A percentile compares a stretch with the other conserved stretches of the same genome.
These are phyloP conservation scores for Toxostoma redivivum DNA, from an alignment of 2,113 vertebrate species.

Conservation along the genomic window DNA sequence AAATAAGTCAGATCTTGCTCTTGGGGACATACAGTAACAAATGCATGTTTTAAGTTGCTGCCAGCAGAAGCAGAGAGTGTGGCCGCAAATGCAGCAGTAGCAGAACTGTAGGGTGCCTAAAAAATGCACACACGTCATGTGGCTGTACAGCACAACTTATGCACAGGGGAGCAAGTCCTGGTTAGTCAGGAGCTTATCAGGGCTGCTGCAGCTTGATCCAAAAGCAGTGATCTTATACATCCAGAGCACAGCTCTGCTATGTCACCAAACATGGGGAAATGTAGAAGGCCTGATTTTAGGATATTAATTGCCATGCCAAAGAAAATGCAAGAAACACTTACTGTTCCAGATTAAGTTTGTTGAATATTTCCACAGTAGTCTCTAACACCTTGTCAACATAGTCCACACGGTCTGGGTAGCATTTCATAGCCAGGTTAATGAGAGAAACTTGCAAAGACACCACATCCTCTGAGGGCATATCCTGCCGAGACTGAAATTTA, in stretches of 20 bases:
- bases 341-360: conserved; percentile 98
- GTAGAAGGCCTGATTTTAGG: not conserved
- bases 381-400: conserved; percentile 98
- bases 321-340: conserved; percentile 62
- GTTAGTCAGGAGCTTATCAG: not conserved
- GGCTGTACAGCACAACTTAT: not conserved
- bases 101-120: not conserved
- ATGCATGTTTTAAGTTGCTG: not conserved
- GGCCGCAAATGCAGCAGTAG: not conserved
- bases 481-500: conserved; percentile 89
- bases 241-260: not conserved
- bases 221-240: not conserved
- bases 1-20: not conserved
- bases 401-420: conserved; percentile 97
- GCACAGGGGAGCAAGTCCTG: not conserved
- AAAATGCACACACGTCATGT: not conserved
- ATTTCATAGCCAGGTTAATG: conserved; percentile 98
- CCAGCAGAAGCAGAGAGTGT: not conserved
- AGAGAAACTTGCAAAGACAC: conserved; percentile 98
- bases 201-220: not conserved
- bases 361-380: conserved; percentile 98
- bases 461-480: conserved; percentile 98
- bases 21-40: not conserved
- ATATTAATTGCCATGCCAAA: not conserved
- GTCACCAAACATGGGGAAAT: not conserved